Evolutionary conservation across 2,888 invertebrate species (phyloP).

Genomic region (Phortica okadai): DNA sequence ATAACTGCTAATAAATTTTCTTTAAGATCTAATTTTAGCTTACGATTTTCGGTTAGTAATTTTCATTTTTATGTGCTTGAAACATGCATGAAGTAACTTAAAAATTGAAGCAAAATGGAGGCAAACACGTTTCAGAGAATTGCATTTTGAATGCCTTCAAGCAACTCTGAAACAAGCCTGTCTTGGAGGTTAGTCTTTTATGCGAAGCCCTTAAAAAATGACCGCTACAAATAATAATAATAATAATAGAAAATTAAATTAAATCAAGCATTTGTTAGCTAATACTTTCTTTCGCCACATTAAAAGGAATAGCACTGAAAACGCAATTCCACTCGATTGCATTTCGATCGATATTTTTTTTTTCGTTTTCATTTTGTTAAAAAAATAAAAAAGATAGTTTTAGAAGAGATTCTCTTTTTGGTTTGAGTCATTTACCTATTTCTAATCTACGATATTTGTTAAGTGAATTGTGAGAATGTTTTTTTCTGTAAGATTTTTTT

Average conservation of each 20-base stretch:
- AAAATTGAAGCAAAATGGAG: background rate
- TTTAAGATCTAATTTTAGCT: background rate
- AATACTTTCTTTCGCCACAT: constrained; percentile 6
- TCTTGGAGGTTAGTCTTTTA: background rate
- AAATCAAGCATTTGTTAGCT: background rate
- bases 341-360: background rate
- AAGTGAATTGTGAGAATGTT: constrained; percentile 77
- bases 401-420: constrained; percentile 7
- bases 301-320: background rate
- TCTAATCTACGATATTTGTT: constrained; percentile 78
- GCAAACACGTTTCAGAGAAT: background rate
- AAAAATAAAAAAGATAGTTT: background rate
- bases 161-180: background rate
- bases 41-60: constrained; percentile 1
- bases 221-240: constrained; percentile 1
- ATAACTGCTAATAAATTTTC: background rate
- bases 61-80: background rate
- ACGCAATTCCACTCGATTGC: background rate
- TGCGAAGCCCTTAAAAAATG: background rate
- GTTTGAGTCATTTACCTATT: constrained; percentile 76
- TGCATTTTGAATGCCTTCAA: background rate
- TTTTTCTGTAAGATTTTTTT: constrained; percentile 77
- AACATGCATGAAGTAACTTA: constrained; percentile 16
- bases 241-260: background rate
- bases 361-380: background rate